Conservation (phyloP, 2,113 vertebrate species). For the Setophaga kirtlandii region DNA sequence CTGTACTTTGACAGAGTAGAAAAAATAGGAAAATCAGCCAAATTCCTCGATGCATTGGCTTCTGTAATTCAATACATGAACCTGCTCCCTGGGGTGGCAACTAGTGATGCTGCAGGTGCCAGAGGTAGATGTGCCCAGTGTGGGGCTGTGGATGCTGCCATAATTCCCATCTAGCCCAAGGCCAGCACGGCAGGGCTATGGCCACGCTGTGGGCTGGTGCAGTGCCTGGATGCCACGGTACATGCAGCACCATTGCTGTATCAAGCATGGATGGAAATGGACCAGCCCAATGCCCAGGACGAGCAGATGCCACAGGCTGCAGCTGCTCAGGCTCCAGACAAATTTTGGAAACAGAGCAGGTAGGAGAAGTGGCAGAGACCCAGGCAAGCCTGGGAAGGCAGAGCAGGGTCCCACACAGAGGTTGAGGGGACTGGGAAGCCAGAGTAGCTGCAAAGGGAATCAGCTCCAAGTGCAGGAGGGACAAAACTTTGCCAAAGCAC, state of each 20-base stretch:
- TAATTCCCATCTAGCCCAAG: neutral
- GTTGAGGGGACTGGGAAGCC: rapidly evolving
- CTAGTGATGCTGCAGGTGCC: neutral
- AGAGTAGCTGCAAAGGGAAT: rapidly evolving
- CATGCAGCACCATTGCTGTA: neutral
- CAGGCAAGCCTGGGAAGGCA: neutral
- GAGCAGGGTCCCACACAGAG: neutral
- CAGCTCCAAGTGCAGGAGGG: neutral
- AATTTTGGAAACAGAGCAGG: neutral
- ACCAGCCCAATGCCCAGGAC: neutral
- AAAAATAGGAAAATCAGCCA: neutral
- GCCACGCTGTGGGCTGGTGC: rapidly evolving
- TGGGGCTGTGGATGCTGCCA: neutral
- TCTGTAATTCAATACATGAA: neutral
- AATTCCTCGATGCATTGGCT: neutral
- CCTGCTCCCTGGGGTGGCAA: neutral
- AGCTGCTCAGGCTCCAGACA: neutral
- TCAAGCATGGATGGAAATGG: neutral
- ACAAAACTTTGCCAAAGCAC: neutral
- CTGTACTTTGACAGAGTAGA: neutral
- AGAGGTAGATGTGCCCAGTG: neutral
- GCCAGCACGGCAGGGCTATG: rapidly evolving
- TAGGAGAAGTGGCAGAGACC: neutral
- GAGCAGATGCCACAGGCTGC: neutral
- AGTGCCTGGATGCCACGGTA: neutral